Evolutionary conservation across 2,888 invertebrate species (phyloP).

Genomic region (Cheilosia variabilis): DNA sequence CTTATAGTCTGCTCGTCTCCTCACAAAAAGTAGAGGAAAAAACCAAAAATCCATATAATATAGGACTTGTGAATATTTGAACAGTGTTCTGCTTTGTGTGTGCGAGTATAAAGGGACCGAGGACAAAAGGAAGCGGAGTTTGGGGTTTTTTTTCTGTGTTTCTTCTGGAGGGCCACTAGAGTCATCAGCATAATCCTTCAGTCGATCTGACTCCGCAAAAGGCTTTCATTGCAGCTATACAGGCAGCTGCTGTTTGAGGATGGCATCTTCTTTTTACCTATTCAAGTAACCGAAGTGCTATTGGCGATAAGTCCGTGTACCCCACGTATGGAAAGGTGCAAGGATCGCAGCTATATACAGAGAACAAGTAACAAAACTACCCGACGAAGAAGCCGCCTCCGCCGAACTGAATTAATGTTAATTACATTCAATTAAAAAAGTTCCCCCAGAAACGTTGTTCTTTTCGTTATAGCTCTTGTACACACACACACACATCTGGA

Average conservation of each 20-base stretch:
- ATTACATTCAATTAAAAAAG: constrained; percentile 73
- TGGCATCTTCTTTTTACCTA: not conserved
- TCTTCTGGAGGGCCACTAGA: constrained; percentile 52
- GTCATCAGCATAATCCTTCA: constrained; percentile 65
- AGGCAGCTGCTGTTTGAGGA: constrained; percentile 3
- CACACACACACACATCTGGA: not conserved
- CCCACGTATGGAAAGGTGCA: no score
- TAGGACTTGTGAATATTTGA: constrained; percentile 68
- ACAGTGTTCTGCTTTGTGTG: constrained; percentile 45
- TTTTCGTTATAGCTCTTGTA: not conserved
- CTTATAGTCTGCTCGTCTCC: constrained; percentile 13
- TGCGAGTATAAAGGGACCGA: constrained; percentile 25
- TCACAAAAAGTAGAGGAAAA: constrained; percentile 11
- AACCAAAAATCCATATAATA: constrained; percentile 14
- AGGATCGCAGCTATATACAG: no score
- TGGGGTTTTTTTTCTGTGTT: not conserved
- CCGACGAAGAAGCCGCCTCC: constrained; percentile 1
- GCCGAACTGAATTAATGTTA: constrained; percentile 67
- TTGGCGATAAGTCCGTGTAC: not conserved
- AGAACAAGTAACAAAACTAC: constrained; percentile 50
- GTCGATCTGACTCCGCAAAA: constrained; percentile 51
- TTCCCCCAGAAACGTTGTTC: constrained; percentile 65
- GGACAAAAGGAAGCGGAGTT: constrained; percentile 40
- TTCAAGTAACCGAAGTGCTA: constrained; percentile 29
- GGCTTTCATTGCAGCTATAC: constrained; percentile 36